Evolutionary conservation across 1,140 invertebrate genomes (phyloP), one percentile per base, ranked within the genome.

Genomic region (Dendrolimus kikuchii): DNA sequence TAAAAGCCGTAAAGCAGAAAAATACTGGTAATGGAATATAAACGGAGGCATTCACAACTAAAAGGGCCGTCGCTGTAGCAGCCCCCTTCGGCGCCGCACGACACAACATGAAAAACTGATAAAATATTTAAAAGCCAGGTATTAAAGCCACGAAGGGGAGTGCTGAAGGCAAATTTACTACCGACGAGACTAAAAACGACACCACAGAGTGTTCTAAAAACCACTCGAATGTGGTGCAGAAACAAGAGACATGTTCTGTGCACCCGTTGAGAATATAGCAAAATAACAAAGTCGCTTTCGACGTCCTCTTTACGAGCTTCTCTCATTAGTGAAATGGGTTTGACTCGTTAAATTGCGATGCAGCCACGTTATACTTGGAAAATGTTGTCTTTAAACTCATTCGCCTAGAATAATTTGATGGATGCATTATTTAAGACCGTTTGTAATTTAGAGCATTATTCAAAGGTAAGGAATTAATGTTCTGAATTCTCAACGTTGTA

Each of bases 51-150:
- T 66, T 74, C 56, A 67, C 59, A 65, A 65, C 46, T 62, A 64
- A 71, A 79, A 73, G 23, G 23, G 23, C 23, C 66, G 70, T 66
- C 62, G 57, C 44, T 53, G 55, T 23, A 23, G 38, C 68, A 64
- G 61, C 65, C 73, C 56, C 70, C 71, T 62, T 49, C 53, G 81
- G 74, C 78, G 78, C 75, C 78, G 57, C 78, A 84, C 78, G 81
- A 80, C 64, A 80, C 67, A 55, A 64, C 68, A 73, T 76, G 71
- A 61, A 79, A 74, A 77, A 77, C 71, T 79, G 74, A 77, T 81
- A 80, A 81, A 74, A 80, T 81, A 77, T 84, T 84, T 79, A 81
- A 68, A 79, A n/a, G 62, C 54, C 62, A 55, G 65, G 56, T 74
- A 74, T 77, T 72, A 74, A 78, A 71, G 62, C 62, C 63, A 67